Evolutionary conservation across 1,140 invertebrate species (phyloP).

Genomic region (Ceratosolen solmsi): DNA sequence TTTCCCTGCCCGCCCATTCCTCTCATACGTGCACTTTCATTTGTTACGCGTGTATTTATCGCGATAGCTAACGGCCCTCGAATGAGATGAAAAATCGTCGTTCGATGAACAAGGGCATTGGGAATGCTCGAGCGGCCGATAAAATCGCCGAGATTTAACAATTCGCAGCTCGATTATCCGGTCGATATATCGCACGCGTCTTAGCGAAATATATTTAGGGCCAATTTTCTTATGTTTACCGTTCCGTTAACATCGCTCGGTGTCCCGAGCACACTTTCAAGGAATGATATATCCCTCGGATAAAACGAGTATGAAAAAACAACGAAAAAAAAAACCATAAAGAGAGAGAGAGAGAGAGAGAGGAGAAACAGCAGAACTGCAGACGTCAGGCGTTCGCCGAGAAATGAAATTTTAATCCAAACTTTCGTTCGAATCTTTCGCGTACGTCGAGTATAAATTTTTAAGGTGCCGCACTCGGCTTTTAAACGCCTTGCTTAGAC

Average conservation of each 20-base stretch:
- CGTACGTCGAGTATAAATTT: neutral
- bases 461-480: no score
- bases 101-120: neutral
- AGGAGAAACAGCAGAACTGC: neutral
- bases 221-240: neutral
- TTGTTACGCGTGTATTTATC: neutral
- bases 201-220: neutral
- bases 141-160: neutral
- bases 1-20: neutral
- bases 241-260: neutral
- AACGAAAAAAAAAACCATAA: no score
- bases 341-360: no score
- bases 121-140: neutral
- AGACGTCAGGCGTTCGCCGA: neutral
- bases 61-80: neutral
- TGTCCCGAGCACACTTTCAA: neutral
- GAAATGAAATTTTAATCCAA: slow-evolving; percentile 12
- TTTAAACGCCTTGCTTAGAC: neutral
- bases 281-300: neutral
- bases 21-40: neutral
- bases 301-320: no score
- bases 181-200: no score
- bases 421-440: neutral
- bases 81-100: neutral
- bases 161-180: neutral